phyloP scores from a whole-genome alignment of 2,113 vertebrate species.

The Campylomormyrus tamandua region DNA sequence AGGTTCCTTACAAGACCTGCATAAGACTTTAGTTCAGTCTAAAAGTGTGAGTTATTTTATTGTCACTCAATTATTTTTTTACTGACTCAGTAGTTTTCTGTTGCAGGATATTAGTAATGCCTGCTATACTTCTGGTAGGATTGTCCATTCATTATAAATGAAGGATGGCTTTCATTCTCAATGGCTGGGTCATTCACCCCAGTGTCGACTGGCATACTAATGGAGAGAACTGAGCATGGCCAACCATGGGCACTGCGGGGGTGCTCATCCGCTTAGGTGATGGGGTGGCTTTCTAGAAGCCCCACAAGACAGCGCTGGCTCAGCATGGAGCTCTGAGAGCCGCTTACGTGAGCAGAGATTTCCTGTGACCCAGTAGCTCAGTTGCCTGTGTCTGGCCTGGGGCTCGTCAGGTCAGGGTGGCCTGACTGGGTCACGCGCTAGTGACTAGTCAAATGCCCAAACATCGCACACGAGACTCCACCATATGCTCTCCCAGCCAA shows the following conservation, averaged over 20 bases:
- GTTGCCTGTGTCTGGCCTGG: not conserved
- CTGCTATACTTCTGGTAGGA: not conserved
- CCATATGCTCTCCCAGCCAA: not conserved
- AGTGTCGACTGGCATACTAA: not conserved
- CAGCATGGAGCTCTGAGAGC: not conserved
- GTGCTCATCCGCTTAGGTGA: not conserved
- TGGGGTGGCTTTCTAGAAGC: not conserved
- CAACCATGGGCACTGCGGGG: not conserved
- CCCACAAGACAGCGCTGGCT: not conserved
- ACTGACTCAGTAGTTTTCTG: not conserved
- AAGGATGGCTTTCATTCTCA: not conserved
- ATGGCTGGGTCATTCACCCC: not conserved
- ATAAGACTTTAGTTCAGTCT: not conserved
- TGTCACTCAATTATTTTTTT: not conserved
- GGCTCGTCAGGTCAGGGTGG: not conserved
- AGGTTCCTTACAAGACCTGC: not conserved
- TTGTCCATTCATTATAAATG: not conserved
- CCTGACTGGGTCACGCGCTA: not conserved
- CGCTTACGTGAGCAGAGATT: not conserved
- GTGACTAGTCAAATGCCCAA: not conserved
- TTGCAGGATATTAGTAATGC: not conserved
- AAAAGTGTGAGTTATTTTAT: not conserved
- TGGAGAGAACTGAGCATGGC: not conserved
- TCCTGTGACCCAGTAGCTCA: not conserved
- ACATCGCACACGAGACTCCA: not conserved